A percentile compares a stretch with the other conserved stretches of the same genome.
Evolutionary conservation across 2,113 vertebrate genomes (phyloP).

Genomic region (Ammodytes marinus): DNA sequence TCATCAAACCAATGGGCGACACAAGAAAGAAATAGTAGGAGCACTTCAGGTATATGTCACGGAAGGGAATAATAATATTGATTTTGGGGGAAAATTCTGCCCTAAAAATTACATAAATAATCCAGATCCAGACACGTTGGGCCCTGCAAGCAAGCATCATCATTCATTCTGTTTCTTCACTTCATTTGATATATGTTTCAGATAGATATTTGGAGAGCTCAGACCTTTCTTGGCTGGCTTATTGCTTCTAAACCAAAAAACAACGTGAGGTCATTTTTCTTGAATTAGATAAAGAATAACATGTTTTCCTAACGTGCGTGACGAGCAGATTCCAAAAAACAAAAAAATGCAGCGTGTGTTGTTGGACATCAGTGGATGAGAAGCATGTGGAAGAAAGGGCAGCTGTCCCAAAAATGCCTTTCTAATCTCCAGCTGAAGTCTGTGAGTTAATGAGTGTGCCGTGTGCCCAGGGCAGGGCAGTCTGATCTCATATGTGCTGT

Average conservation of each 20-base stretch:
- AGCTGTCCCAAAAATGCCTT: slow-evolving; percentile 78
- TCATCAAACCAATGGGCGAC: not conserved
- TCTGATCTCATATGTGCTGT: slow-evolving; percentile 66
- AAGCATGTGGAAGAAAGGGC: slow-evolving; percentile 67
- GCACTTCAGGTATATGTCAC: too few species aligned
- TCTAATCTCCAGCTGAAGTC: slow-evolving; percentile 77
- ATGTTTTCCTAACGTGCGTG: not conserved
- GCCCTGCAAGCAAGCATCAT: not conserved
- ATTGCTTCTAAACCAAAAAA: not conserved
- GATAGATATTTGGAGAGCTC: not conserved
- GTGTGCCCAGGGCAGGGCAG: slow-evolving; percentile 70
- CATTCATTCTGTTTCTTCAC: not conserved
- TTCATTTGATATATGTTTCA: not conserved
- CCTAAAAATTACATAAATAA: too few species aligned
- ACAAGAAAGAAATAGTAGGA: too few species aligned
- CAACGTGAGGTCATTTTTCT: not conserved
- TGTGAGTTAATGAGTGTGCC: slow-evolving; percentile 70
- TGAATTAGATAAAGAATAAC: not conserved
- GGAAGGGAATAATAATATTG: too few species aligned
- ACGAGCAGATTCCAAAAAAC: slow-evolving; percentile 18
- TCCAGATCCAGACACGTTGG: not conserved
- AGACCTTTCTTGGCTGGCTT: not conserved
- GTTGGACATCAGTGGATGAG: slow-evolving; percentile 45
- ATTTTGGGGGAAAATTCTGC: too few species aligned
- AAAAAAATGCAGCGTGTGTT: slow-evolving; percentile 47